Evolutionary conservation across 1,140 invertebrate genomes (phyloP), one percentile per base, ranked within the genome.

Genomic region (Calephelis nemesis): DNA sequence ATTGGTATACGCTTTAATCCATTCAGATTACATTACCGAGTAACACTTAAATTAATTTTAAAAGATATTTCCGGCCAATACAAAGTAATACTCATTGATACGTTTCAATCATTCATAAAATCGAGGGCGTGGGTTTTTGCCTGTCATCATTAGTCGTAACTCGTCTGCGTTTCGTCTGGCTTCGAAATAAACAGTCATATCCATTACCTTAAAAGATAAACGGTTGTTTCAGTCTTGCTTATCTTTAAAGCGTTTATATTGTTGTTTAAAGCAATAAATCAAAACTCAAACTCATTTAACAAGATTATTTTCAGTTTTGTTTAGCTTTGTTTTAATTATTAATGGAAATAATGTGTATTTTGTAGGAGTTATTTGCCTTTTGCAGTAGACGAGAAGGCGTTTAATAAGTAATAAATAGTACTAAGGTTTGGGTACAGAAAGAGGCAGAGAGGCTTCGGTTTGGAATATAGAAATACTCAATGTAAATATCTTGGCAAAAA

Each of bases 131-230:
- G 30, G 58, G 58, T 40, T 60, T 58, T 42, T 60, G 58, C 58
- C 11, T 60, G 58, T 60, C 58, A 60, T 40, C 58, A 40, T 39
- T 58, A 39, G 30, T 39, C 30, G 54, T 58, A 7, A 58, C 54
- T 30, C 30, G 39, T 60, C 58, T 60, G 58, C 30, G 58, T 60
- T 60, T 60, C 12, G 30, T 60, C 58, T 60, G 30, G 58, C 30
- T 60, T 60, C 12, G 0, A 8, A 60, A n/a, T 30, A 58, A 58
- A 60, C 58, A 60, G 30, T 60, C n/a, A 40, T 60, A 40, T 60
- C 58, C 58, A 60, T 60, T 60, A 60, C 39, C 40, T 60, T 40
- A 40, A 40, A n/a, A 60, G 58, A 60, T 60, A 60, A 60, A 60
- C 58, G 30, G 58, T 39, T 60, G 58, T 8, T 60, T 60, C 30